A percentile compares a stretch with the other conserved stretches of the same genome.
phyloP scores from a whole-genome alignment of 2,888 invertebrate genomes.

The Pasiphila rectangulata region DNA sequence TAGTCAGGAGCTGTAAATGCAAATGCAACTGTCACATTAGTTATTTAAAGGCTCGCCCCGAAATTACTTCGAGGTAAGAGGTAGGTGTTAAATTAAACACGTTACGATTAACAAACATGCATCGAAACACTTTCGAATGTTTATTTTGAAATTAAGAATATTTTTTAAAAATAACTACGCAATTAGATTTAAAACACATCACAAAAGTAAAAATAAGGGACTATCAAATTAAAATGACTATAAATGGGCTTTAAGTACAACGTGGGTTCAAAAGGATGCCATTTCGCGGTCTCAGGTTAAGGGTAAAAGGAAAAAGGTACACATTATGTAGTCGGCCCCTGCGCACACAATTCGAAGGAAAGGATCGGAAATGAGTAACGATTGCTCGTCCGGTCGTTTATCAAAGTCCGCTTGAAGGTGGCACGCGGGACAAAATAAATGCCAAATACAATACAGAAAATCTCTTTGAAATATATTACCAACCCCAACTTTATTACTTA shows the following conservation, averaged over 20 bases:
- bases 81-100: slow-evolving; percentile 19
- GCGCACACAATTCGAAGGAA: slow-evolving; percentile 51
- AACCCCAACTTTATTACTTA: too few relatives aligned
- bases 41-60: slow-evolving; percentile 14
- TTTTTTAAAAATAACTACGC: slow-evolving; percentile 7
- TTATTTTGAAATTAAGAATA: slow-evolving; percentile 1
- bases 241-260: slow-evolving; percentile 20
- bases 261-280: slow-evolving; percentile 45
- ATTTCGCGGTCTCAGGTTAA: slow-evolving; percentile 44
- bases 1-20: slow-evolving; percentile 31
- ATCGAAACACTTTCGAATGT: slow-evolving; percentile 12
- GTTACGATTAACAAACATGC: slow-evolving; percentile 31
- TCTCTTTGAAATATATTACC: slow-evolving; percentile 16
- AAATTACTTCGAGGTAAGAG: slow-evolving; percentile 13
- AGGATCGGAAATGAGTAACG: slow-evolving; percentile 73
- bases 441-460: slow-evolving; percentile 44
- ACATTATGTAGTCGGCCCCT: slow-evolving; percentile 47
- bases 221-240: slow-evolving; percentile 2
- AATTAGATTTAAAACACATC: slow-evolving; percentile 15
- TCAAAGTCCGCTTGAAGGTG: slow-evolving; percentile 67
- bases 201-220: slow-evolving; percentile 7
- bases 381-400: slow-evolving; percentile 69
- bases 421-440: slow-evolving; percentile 55
- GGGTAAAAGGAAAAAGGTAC: slow-evolving; percentile 54
- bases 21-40: slow-evolving; percentile 31